Percentiles rank a stretch among this genome's conserved stretches.
Evolutionary conservation across 1,140 invertebrate genomes (phyloP).

Genomic region (Helicoverpa armigera): DNA sequence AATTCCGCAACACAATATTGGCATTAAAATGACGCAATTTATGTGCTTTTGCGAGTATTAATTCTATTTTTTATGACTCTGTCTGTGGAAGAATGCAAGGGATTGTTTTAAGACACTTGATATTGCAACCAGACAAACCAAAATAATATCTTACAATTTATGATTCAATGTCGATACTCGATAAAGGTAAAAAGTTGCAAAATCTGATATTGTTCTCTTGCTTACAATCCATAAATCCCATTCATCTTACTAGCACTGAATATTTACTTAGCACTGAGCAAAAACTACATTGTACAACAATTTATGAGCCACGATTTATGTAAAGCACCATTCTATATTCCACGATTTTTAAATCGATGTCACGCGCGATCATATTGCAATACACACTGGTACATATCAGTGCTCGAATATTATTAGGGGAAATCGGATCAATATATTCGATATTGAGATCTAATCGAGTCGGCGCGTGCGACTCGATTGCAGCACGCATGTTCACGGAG

Average conservation of each 20-base stretch:
- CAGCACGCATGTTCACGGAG: slow-evolving; percentile 57
- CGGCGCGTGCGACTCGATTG: slow-evolving; percentile 51
- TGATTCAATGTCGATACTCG: not conserved
- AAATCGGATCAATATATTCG: slow-evolving; percentile 33
- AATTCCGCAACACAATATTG: not conserved
- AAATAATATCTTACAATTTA: not conserved
- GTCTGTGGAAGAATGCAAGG: not conserved
- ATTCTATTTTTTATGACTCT: not conserved
- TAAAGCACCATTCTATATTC: slow-evolving; percentile 32
- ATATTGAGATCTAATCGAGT: slow-evolving; percentile 52
- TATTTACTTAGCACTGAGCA: slow-evolving; percentile 18
- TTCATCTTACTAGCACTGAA: slow-evolving; percentile 9
- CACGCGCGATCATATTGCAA: not conserved
- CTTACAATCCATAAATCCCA: slow-evolving; percentile 11
- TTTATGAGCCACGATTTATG: slow-evolving; percentile 36
- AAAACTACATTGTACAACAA: slow-evolving; percentile 12
- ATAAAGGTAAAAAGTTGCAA: not conserved
- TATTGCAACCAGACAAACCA: not conserved
- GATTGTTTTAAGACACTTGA: slow-evolving; percentile 5
- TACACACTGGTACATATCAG: slow-evolving; percentile 6
- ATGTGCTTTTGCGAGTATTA: not conserved
- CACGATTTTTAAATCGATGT: slow-evolving; percentile 37
- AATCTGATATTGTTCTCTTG: not conserved
- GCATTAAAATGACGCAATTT: not conserved
- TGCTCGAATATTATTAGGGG: slow-evolving; percentile 31